Evolutionary conservation across 2,797 vertebrate species (phyloP).

Genomic region (Dromococcyx pavoninus): DNA sequence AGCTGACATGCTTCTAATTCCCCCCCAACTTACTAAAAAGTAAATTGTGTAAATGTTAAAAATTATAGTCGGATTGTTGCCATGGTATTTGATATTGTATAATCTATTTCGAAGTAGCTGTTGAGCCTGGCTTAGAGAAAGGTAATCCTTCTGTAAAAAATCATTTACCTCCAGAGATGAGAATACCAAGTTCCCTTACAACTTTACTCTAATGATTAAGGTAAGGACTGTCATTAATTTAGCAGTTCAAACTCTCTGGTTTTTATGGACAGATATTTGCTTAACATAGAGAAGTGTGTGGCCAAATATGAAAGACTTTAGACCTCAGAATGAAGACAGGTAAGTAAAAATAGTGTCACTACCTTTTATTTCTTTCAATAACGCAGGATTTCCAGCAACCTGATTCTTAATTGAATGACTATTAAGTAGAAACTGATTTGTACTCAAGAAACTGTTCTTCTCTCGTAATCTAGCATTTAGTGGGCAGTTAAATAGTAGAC

Average conservation of each 20-base stretch:
- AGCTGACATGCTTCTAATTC: fast-evolving
- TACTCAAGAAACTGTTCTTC: neutral
- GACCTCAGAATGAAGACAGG: neutral
- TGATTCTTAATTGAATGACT: neutral
- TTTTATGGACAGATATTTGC: neutral
- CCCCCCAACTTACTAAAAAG: neutral
- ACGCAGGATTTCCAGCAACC: neutral
- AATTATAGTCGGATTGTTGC: neutral
- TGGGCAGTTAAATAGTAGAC: too few relatives aligned
- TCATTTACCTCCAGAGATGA: neutral
- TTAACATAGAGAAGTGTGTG: neutral
- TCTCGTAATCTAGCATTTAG: neutral
- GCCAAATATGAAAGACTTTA: neutral
- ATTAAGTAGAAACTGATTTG: neutral
- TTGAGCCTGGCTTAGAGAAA: neutral
- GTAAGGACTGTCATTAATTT: neutral
- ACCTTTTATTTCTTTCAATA: neutral
- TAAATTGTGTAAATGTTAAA: neutral
- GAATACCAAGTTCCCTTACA: neutral
- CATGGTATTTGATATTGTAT: neutral
- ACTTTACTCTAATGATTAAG: neutral
- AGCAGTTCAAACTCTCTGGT: neutral
- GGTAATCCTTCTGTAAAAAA: neutral
- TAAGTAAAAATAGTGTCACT: neutral
- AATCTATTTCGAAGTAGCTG: neutral